These are phyloP conservation scores for Colistium nudipinnis DNA, from an alignment of 2,113 vertebrate genomes.

Conservation along the genomic window DNA sequence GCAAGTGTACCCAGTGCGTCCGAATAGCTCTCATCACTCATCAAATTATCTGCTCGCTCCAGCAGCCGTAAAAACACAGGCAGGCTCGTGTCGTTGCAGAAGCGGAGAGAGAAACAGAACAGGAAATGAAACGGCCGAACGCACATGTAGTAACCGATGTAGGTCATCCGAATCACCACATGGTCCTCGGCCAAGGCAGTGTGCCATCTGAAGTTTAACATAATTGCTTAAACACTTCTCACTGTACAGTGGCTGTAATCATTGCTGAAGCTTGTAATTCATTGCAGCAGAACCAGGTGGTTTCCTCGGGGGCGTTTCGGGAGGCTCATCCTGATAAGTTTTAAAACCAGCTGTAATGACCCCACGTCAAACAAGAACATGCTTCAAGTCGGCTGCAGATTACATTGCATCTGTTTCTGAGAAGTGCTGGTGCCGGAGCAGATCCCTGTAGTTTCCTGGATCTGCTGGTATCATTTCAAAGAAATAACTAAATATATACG, in stretches of 20 bases:
- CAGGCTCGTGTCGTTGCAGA: constrained; percentile 24
- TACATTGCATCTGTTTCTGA: background rate
- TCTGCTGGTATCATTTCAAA: too few relatives aligned
- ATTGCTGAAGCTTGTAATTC: constrained; percentile 25
- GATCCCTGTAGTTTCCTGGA: too few relatives aligned
- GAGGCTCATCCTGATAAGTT: constrained; percentile 11
- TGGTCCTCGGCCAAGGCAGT: constrained; percentile 18
- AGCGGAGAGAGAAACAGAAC: constrained; percentile 20
- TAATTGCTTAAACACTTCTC: constrained; percentile 34
- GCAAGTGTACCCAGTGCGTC: constrained; percentile 11
- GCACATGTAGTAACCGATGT: constrained; percentile 46
- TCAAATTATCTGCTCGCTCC: constrained; percentile 47
- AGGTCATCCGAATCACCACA: constrained; percentile 31
- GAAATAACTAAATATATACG: too few relatives aligned
- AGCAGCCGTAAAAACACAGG: constrained; percentile 34
- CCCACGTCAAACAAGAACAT: background rate
- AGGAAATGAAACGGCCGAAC: constrained; percentile 34
- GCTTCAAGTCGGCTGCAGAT: background rate
- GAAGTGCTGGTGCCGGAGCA: too few relatives aligned
- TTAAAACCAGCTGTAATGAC: constrained; percentile 11
- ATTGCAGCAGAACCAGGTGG: constrained; percentile 17
- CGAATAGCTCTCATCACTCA: constrained; percentile 60
- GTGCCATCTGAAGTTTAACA: constrained; percentile 21
- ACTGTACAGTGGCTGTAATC: constrained; percentile 34
- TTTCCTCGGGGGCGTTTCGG: background rate